Evolutionary conservation across 2,797 vertebrate genomes (phyloP).

Genomic region (Odontamblyopus rebecca): DNA sequence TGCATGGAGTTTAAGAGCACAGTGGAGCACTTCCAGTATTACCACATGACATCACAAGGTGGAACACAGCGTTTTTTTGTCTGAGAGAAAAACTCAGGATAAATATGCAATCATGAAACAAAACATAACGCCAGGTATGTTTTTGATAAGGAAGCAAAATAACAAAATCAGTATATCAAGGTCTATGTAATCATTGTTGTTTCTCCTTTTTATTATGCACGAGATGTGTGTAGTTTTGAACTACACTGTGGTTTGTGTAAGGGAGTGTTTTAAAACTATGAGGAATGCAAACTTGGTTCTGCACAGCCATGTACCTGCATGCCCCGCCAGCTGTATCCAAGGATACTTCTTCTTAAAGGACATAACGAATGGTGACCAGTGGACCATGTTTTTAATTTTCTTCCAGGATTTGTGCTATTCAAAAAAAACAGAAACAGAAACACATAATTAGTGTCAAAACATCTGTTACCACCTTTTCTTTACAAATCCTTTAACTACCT

Average conservation of each 20-base stretch:
- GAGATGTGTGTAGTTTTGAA: neutral
- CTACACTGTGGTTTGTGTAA: neutral
- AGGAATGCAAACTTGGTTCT: neutral
- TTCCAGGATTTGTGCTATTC: constrained; percentile 95
- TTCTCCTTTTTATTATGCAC: neutral
- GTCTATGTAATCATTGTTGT: neutral
- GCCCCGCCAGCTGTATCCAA: constrained; percentile 97
- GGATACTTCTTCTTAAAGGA: constrained; percentile 99
- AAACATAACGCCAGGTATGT: no score
- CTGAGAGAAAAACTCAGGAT: no score
- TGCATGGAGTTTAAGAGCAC: no score
- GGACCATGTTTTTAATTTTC: constrained; percentile 99
- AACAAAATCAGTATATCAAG: no score
- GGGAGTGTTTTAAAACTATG: constrained; percentile 2
- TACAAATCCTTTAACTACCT: neutral
- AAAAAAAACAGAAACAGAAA: constrained; percentile 27
- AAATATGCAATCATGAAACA: no score
- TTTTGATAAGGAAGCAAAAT: no score
- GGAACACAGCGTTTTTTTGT: no score
- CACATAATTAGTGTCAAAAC: constrained; percentile 8
- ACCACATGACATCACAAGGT: no score
- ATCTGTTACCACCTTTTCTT: neutral
- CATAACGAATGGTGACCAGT: constrained; percentile 98
- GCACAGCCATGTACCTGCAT: constrained; percentile 83
- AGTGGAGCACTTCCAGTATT: no score